Conservation (phyloP, 2,113 vertebrate species). For the Mus musculus region GRCm39 chr16:68273501-68274000, state of each 20-base stretch:
- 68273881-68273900: conserved; percentile 53
- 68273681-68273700: neutral
- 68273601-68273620: conserved; percentile 5
- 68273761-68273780: conserved; percentile 27
- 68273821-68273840: conserved; percentile 52
- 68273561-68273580: neutral
- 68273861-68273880: neutral
- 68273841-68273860: conserved; percentile 57
- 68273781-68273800: conserved; percentile 32
- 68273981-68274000: conserved; percentile 56
- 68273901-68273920: conserved; percentile 51
- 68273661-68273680: conserved; percentile 1
- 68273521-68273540: neutral
- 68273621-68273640: neutral
- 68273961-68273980: conserved; percentile 44
- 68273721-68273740: conserved; percentile 47
- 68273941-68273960: conserved; percentile 24
- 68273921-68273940: conserved; percentile 49
- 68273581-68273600: neutral
- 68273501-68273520: conserved; percentile 4
- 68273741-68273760: conserved; percentile 52
- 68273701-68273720: neutral
- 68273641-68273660: neutral
- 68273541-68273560: neutral
- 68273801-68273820: conserved; percentile 49